These are phyloP conservation scores for Macrochelys suwanniensis DNA, from an alignment of 2,797 vertebrate genomes.

Conservation along the genomic window DNA sequence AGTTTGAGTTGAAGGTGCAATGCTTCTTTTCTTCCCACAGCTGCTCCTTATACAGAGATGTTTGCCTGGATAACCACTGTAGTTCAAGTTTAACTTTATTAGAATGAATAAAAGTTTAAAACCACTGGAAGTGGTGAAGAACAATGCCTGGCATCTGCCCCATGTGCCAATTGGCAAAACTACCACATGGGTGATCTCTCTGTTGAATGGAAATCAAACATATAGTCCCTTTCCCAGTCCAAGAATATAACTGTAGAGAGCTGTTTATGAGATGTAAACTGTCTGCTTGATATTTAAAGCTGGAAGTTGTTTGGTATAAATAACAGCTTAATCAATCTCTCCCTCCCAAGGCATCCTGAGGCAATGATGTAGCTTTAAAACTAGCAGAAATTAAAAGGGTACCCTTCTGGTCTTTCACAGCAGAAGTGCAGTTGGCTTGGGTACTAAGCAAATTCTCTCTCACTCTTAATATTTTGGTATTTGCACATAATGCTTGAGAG, in stretches of 20 bases:
- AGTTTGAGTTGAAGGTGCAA: neutral
- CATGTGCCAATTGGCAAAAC: neutral
- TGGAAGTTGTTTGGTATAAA: no score
- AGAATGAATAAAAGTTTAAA: no score
- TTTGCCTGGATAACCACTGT: neutral
- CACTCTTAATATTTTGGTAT: neutral
- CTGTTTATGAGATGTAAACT: no score
- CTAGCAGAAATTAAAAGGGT: neutral
- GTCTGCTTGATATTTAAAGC: no score
- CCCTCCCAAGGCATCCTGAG: no score
- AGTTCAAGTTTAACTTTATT: neutral
- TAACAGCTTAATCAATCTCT: no score
- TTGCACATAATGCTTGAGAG: rapidly evolving
- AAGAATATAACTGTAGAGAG: neutral
- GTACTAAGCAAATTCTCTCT: neutral
- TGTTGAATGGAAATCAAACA: neutral
- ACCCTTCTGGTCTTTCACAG: neutral
- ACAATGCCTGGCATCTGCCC: no score
- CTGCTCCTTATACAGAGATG: neutral
- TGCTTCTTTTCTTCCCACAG: neutral
- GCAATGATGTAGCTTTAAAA: neutral
- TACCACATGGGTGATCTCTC: neutral
- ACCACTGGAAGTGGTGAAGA: neutral
- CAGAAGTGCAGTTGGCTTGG: neutral
- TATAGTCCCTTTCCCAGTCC: neutral